Evolutionary conservation across 2,113 vertebrate species (phyloP).

Genomic region (Chionodraco myersi): DNA sequence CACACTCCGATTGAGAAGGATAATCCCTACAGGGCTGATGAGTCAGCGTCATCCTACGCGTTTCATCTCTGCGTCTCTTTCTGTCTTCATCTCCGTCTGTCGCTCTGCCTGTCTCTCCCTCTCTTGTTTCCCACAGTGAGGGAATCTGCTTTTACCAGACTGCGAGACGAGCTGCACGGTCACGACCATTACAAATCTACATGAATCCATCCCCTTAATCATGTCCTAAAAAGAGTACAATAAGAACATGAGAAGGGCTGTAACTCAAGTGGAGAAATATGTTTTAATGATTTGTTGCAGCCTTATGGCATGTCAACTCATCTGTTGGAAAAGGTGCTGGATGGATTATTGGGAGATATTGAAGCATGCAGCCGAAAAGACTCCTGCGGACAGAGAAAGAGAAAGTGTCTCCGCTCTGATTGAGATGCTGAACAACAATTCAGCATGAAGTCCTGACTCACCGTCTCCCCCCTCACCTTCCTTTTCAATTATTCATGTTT

Average conservation of each 20-base stretch:
- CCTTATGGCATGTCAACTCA: background rate
- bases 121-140: constrained; percentile 7
- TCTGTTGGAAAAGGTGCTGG: background rate
- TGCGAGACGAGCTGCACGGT: constrained; percentile 14
- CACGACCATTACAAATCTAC: background rate
- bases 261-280: background rate
- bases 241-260: background rate
- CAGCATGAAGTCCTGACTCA: constrained; percentile 66
- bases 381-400: background rate
- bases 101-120: constrained; percentile 23
- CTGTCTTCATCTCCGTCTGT: constrained; percentile 22
- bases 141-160: background rate
- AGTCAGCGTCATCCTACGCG: constrained; percentile 71
- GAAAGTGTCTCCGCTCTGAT: constrained; percentile 20
- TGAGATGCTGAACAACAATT: constrained; percentile 49
- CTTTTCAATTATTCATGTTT: constrained; percentile 57
- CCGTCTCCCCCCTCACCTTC: constrained; percentile 14
- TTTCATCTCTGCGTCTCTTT: constrained; percentile 41
- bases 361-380: background rate
- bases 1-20: constrained; percentile 31
- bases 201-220: background rate
- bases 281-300: too few species aligned
- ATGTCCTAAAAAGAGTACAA: background rate
- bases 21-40: constrained; percentile 70
- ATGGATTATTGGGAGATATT: background rate